A percentile compares a stretch with the other conserved stretches of the same genome.
Evolutionary conservation across 2,888 invertebrate species (phyloP).

Genomic region (Mantis religiosa): DNA sequence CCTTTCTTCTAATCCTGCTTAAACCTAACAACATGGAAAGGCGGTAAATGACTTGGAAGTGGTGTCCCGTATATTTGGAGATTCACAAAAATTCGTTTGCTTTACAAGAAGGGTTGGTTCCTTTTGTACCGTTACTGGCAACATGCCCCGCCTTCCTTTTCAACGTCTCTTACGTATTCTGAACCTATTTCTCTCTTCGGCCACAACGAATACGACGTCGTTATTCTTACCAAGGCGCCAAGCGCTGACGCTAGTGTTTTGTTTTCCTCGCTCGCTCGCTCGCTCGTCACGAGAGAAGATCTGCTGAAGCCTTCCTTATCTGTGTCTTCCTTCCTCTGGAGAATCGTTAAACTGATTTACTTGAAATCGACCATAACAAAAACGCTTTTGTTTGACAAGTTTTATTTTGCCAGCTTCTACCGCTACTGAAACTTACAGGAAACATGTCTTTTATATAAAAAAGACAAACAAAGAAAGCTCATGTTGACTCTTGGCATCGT

Average conservation of each 20-base stretch:
- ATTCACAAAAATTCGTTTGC: background rate
- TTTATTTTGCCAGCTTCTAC: background rate
- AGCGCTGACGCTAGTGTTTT: background rate
- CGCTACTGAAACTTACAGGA: background rate
- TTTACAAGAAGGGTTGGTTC: background rate
- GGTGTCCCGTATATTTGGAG: background rate
- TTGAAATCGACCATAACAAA: background rate
- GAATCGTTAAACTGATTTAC: background rate
- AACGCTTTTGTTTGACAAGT: background rate
- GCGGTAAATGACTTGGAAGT: background rate
- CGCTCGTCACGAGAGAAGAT: background rate
- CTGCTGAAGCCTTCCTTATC: background rate
- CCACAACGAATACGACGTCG: background rate
- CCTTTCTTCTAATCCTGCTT: background rate
- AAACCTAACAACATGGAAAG: background rate
- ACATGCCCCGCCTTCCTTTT: background rate
- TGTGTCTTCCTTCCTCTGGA: background rate
- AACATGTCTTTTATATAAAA: background rate
- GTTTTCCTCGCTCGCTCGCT: background rate
- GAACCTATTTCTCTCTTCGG: background rate
- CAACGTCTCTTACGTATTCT: background rate
- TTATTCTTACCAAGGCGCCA: background rate
- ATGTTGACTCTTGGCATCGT: background rate
- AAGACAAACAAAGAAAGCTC: background rate
- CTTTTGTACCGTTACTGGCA: background rate